phyloP scores from a whole-genome alignment of 1,140 invertebrate genomes.

The silkworm (Bombyx mori) region DNA sequence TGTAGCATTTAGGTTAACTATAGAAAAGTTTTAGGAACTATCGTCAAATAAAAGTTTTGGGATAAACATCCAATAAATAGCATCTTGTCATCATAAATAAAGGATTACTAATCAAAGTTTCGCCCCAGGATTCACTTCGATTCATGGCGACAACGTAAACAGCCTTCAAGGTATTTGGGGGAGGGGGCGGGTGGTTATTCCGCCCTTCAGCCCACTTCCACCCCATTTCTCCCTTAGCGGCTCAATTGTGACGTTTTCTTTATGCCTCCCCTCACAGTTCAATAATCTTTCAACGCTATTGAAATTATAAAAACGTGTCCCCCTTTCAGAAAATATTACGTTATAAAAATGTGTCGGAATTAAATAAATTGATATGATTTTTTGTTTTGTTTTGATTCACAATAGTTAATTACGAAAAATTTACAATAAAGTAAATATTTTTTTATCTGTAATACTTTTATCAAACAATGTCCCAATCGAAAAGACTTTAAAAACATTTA shows the following conservation, averaged over 20 bases:
- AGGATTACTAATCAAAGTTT: constrained; percentile 53
- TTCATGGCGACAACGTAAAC: constrained; percentile 48
- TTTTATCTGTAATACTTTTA: too few species aligned
- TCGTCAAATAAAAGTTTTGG: constrained; percentile 1
- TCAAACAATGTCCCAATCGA: too few species aligned
- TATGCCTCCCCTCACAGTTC: constrained; percentile 43
- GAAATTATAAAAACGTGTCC: too few species aligned
- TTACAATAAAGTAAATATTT: too few species aligned
- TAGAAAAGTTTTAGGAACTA: background rate
- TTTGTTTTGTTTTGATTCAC: too few species aligned
- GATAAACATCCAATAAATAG: constrained; percentile 16
- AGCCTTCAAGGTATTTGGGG: constrained; percentile 18
- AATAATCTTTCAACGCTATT: constrained; percentile 33
- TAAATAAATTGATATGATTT: too few species aligned
- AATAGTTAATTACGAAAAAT: too few species aligned
- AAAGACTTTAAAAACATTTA: too few species aligned
- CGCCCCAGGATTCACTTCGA: constrained; percentile 31
- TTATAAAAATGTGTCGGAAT: too few species aligned
- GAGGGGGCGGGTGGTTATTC: constrained; percentile 18
- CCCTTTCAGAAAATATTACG: too few species aligned
- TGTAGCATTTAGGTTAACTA: background rate
- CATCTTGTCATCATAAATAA: constrained; percentile 30
- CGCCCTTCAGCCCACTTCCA: constrained; percentile 8
- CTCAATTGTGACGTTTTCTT: constrained; percentile 57
- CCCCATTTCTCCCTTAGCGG: constrained; percentile 15